A percentile compares a stretch with the other conserved stretches of the same genome.
Evolutionary conservation across 2,888 invertebrate genomes (phyloP).

Genomic region (Drosophila birchii): DNA sequence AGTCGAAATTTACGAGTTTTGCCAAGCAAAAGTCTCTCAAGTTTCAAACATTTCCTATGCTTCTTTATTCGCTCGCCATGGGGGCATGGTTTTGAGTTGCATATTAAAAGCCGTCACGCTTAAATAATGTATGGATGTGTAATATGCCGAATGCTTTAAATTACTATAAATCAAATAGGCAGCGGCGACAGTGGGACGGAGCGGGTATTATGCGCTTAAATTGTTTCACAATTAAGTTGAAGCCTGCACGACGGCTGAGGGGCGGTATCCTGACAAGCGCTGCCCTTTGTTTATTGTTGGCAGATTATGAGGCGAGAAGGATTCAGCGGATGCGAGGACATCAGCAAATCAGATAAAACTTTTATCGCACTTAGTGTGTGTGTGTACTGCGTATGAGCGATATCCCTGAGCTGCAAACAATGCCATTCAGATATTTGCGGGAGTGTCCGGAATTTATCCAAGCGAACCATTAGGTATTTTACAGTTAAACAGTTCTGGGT

Average conservation of each 20-base stretch:
- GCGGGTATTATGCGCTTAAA: slow-evolving; percentile 66
- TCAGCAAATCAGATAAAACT: slow-evolving; percentile 61
- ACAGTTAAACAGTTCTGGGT: background rate
- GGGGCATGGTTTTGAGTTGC: slow-evolving; percentile 50
- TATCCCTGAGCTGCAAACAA: slow-evolving; percentile 11
- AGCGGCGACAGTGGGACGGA: slow-evolving; percentile 34
- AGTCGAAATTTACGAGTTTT: slow-evolving; percentile 58
- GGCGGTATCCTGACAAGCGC: slow-evolving; percentile 20
- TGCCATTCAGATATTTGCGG: slow-evolving; percentile 11
- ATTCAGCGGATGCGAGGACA: slow-evolving; percentile 45
- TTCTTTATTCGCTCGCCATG: slow-evolving; percentile 20
- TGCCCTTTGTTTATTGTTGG: slow-evolving; percentile 70
- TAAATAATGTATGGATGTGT: slow-evolving; percentile 64
- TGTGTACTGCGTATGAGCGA: background rate
- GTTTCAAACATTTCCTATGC: slow-evolving; percentile 21
- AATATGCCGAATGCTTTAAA: slow-evolving; percentile 64
- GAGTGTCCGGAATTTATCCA: slow-evolving; percentile 3
- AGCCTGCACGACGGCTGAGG: slow-evolving; percentile 7
- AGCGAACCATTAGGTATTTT: background rate
- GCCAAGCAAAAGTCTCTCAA: slow-evolving; percentile 39
- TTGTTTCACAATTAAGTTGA: slow-evolving; percentile 68
- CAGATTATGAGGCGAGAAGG: slow-evolving; percentile 60
- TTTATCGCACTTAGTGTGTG: slow-evolving; percentile 47
- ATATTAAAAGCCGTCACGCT: slow-evolving; percentile 56
- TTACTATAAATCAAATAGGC: slow-evolving; percentile 62